phyloP scores from a whole-genome alignment of 2,113 vertebrate genomes.

The Gallinago jamesoni region DNA sequence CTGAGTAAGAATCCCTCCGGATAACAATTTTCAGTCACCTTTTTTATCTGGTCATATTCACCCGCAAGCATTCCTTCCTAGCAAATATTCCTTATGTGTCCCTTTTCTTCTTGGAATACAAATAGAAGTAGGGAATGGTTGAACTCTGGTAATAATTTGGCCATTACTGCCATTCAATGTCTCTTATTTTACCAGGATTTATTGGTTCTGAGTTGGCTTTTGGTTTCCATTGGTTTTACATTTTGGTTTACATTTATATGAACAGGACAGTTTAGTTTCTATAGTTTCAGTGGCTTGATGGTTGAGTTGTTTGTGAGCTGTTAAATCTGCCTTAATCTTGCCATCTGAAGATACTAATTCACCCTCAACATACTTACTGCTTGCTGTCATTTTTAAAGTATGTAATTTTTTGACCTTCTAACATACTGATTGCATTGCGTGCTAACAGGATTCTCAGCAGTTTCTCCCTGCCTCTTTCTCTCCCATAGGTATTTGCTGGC shows the following conservation, averaged over 20 bases:
- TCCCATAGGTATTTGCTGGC: background rate
- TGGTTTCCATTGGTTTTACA: background rate
- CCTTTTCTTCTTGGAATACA: background rate
- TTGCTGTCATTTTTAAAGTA: background rate
- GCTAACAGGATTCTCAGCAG: background rate
- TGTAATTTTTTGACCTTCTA: background rate
- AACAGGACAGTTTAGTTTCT: background rate
- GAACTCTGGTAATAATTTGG: background rate
- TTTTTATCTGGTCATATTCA: background rate
- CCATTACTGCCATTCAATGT: background rate
- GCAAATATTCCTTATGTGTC: background rate
- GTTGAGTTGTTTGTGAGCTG: background rate
- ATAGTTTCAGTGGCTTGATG: background rate
- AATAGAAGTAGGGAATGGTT: background rate
- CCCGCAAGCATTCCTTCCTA: background rate
- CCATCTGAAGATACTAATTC: background rate
- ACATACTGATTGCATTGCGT: rapidly evolving
- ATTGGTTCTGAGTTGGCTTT: background rate
- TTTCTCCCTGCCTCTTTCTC: background rate
- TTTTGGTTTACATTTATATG: background rate
- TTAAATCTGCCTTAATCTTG: background rate
- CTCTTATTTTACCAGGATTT: background rate
- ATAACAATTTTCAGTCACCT: background rate
- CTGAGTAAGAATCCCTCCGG: background rate
- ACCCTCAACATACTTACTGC: background rate